Percentiles rank a stretch among this genome's conserved stretches.
Evolutionary conservation across 1,140 invertebrate species (phyloP).

Genomic region (Panagrolaimus sp.): DNA sequence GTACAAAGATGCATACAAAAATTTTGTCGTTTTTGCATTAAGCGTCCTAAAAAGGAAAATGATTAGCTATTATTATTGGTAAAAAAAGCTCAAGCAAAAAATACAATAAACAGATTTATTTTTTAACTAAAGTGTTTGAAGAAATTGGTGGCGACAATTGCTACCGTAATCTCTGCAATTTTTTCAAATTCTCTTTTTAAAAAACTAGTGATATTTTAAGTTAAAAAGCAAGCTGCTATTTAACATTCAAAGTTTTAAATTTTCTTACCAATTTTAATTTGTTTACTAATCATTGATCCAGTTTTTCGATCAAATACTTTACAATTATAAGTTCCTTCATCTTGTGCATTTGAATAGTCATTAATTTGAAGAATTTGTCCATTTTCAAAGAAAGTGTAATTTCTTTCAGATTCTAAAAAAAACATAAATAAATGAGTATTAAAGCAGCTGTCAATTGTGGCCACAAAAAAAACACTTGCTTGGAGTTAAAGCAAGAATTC

Average conservation of each 20-base stretch:
- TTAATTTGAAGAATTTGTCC: slow-evolving; percentile 9
- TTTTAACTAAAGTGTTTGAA: no score
- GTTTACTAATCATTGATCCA: background rate
- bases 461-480: no score
- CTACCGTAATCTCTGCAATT: no score
- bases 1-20: slow-evolving; percentile 7
- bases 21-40: background rate
- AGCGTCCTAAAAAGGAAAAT: background rate
- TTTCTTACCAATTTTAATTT: slow-evolving; percentile 7
- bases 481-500: background rate
- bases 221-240: no score
- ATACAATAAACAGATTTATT: no score
- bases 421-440: background rate
- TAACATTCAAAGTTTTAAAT: no score
- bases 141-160: no score
- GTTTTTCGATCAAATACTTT: slow-evolving; percentile 8
- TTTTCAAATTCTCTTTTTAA: no score
- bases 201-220: no score
- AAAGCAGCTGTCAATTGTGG: background rate
- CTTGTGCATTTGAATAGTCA: background rate
- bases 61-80: no score
- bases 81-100: no score
- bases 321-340: background rate
- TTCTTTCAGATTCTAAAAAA: slow-evolving; percentile 2
- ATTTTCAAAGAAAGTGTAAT: slow-evolving; percentile 10